phyloP scores from a whole-genome alignment of 2,888 invertebrate genomes.

The Tiphia femorata region DNA sequence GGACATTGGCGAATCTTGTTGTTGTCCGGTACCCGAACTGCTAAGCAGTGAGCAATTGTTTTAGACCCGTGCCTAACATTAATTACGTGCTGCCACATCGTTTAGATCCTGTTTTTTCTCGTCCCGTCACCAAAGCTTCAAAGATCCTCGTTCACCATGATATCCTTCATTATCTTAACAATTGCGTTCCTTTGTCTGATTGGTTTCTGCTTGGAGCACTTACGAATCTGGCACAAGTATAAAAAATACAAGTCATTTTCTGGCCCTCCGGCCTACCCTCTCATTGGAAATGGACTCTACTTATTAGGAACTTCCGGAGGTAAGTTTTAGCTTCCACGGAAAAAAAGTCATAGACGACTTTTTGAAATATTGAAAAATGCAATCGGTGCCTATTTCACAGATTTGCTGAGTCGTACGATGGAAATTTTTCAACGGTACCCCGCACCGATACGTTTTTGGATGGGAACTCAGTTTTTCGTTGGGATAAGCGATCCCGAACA shows the following conservation, averaged over 20 bases:
- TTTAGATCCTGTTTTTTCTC: too few relatives aligned
- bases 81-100: too few relatives aligned
- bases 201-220: background rate
- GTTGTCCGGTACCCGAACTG: too few relatives aligned
- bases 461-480: constrained; percentile 16
- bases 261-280: background rate
- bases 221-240: background rate
- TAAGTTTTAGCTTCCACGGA: background rate
- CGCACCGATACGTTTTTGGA: constrained; percentile 15
- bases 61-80: too few relatives aligned
- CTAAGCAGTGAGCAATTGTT: too few relatives aligned
- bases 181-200: background rate
- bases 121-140: too few relatives aligned
- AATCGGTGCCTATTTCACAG: too few relatives aligned
- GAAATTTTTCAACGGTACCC: background rate
- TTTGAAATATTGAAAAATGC: background rate
- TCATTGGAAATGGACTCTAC: background rate
- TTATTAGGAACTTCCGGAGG: background rate
- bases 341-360: too few relatives aligned
- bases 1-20: too few relatives aligned
- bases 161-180: constrained; percentile 23
- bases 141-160: constrained; percentile 5
- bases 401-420: background rate
- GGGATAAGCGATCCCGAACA: constrained; percentile 11
- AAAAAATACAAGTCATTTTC: background rate